phyloP scores from a whole-genome alignment of 92 coral and sea anemone genomes.

The Phenganax marumi region DNA sequence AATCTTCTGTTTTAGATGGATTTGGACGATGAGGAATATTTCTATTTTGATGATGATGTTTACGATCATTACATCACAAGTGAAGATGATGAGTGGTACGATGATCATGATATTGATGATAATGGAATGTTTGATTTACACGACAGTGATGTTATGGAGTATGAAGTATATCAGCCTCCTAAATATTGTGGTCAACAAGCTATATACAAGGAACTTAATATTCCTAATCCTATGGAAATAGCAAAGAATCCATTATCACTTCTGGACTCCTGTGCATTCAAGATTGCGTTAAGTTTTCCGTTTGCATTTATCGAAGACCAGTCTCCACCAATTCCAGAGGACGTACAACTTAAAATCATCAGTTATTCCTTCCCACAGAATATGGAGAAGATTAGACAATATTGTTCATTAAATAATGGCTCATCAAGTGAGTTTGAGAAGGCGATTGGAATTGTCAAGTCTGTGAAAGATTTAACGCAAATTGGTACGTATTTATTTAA shows the following conservation, averaged over 20 bases:
- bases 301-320: constrained; percentile 88
- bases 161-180: not conserved
- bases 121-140: not conserved
- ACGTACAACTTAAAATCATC: constrained; percentile 77
- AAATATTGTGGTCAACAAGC: constrained; percentile 7
- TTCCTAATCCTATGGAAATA: constrained; percentile 7
- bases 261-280: constrained; percentile 68
- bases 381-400: constrained; percentile 70
- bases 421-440: constrained; percentile 55
- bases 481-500: constrained; percentile 68
- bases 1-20: constrained; percentile 20
- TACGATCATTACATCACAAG: constrained; percentile 18
- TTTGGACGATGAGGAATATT: constrained; percentile 45
- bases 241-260: constrained; percentile 51
- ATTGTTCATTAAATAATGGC: constrained; percentile 69
- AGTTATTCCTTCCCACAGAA: constrained; percentile 77
- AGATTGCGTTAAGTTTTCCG: constrained; percentile 76
- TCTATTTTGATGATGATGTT: constrained; percentile 26
- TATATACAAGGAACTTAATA: constrained; percentile 23
- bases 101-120: constrained; percentile 29
- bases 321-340: constrained; percentile 87
- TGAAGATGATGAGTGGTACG: constrained; percentile 19
- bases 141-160: constrained; percentile 1
- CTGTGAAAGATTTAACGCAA: constrained; percentile 73
- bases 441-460: constrained; percentile 51